Conservation (phyloP, 2,113 vertebrate genomes). For the Nycticebus coucang region DNA sequence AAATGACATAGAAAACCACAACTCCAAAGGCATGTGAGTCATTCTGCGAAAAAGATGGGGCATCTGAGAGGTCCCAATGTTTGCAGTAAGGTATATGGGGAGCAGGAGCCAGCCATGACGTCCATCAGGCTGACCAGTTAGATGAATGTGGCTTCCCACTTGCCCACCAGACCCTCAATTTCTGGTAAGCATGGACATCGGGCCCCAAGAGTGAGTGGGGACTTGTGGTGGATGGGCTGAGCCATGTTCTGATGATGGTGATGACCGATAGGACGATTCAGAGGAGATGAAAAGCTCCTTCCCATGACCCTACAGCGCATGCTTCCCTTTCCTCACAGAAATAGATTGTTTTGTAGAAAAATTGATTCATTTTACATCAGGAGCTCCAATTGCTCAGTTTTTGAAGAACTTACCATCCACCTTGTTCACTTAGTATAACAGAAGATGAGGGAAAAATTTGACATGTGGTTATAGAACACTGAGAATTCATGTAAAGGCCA, state of each 20-base stretch:
- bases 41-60: neutral
- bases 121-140: neutral
- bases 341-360: constrained; percentile 9
- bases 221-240: neutral
- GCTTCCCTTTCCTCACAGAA: neutral
- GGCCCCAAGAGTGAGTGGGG: neutral
- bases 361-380: neutral
- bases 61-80: neutral
- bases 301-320: neutral
- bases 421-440: neutral
- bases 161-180: neutral
- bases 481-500: neutral
- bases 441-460: neutral
- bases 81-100: accelerated
- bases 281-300: neutral
- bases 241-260: too few species aligned
- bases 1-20: neutral
- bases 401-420: neutral
- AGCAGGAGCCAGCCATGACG: neutral
- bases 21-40: neutral
- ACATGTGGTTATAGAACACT: neutral
- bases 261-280: neutral
- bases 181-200: neutral
- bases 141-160: neutral
- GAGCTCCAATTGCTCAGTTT: neutral